Evolutionary conservation across 2,888 invertebrate genomes (phyloP), one percentile per base, ranked within the genome.

Genomic region (Rhagium mordax): DNA sequence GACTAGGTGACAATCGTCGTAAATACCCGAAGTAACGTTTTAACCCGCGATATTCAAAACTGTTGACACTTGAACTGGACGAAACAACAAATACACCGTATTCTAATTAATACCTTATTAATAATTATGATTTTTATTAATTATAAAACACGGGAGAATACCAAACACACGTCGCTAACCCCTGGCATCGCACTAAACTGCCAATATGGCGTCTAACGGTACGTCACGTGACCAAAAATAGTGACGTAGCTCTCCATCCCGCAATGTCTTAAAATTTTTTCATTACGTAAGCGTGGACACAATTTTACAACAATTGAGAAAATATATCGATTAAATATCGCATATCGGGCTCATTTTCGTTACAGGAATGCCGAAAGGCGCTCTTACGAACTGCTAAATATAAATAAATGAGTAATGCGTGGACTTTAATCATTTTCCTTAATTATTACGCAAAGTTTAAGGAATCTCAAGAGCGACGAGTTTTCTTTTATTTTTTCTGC

Each of bases 181-280:
- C 88, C 87, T 87, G 85, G 86, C 86, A 84, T 86, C 85, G 85
- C 87, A 88, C 88, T 87, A 86, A 89, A 89, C 88, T 89, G 88
- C 89, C 89, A 90, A 90, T 90, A 90, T 90, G 90, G 90, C 90
- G 90, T 88, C 88, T 88, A 88, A 88, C 89, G 87, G 87, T 86
- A 85, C 86, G 88, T 90, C 90, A 90, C 90, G 90, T 90, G 90
- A 90, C 85, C 88, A 84, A 86, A 79, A 87, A 88, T 86, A 87
- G 88, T 89, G 88, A 89, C 88, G 88, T 88, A 86, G 85, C 83
- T 81, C 85, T 85, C 86, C 82, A 82, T 84, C 83, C 84, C 84
- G 82, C 84, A 82, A 83, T 85, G 85, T 86, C 85, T 85, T 83
- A 80, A 84, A 82, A 82, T 85, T 87, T 86, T 86, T 86, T 85